Conservation (phyloP, 1,140 invertebrate genomes). For the Brachionus calyciflorus region DNA sequence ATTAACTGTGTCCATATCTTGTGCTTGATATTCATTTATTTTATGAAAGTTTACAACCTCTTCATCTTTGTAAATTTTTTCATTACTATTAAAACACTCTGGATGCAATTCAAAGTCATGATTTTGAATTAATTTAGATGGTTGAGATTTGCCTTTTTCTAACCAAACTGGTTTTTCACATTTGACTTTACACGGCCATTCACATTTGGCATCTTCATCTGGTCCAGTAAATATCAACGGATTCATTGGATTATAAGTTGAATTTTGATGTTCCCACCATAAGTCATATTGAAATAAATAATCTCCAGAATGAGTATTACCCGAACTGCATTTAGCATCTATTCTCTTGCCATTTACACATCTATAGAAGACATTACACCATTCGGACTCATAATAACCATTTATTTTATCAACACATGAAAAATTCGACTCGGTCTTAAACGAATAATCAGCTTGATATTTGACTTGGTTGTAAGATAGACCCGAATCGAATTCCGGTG, state of each 20-base stretch:
- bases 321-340: slow-evolving; percentile 40
- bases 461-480: not conserved
- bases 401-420: slow-evolving; percentile 12
- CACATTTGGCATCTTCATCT: slow-evolving; percentile 36
- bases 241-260: not conserved
- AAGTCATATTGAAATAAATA: slow-evolving; percentile 37
- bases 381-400: slow-evolving; percentile 47
- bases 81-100: not conserved
- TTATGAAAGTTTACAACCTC: not conserved
- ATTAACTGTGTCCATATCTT: slow-evolving; percentile 35
- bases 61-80: not conserved
- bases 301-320: not conserved
- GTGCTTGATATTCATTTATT: not conserved
- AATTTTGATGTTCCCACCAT: slow-evolving; percentile 47
- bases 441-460: slow-evolving; percentile 35
- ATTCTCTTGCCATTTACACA: slow-evolving; percentile 39
- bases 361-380: slow-evolving; percentile 47
- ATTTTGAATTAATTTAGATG: not conserved
- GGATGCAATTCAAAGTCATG: slow-evolving; percentile 17
- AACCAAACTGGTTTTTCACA: slow-evolving; percentile 35
- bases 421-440: slow-evolving; percentile 30
- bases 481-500: not conserved
- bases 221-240: not conserved
- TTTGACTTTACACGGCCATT: slow-evolving; percentile 43
- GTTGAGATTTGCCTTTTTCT: not conserved